Evolutionary conservation across 2,888 invertebrate genomes (phyloP), one percentile per base, ranked within the genome.

Genomic region (Ennomos quercinarius): DNA sequence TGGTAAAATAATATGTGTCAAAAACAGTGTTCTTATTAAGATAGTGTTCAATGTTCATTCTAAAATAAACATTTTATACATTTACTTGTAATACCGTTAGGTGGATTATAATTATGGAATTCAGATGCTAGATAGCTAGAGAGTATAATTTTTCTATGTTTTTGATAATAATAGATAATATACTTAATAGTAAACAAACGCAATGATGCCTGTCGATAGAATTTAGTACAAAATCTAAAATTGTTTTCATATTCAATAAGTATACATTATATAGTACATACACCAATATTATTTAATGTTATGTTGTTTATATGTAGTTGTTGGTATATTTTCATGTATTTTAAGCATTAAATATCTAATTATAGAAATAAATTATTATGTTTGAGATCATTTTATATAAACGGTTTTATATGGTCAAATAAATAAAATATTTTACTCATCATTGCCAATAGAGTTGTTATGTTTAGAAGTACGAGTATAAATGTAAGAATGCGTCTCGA

Each of bases 371-470:
- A 27, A 27, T 27, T 27, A 27, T 27, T 61, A 66, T 62, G 57
- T 66, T 63, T 65, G 61, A 64, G 61, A 60, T 61, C 51, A 63
- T 65, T 66, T 68, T 66, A 60, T 61, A 62, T 60, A 60, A 51
- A 61, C 62, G 35, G 63, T 65, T 61, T n/a, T 66, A 59, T 66
- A 65, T 44, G 54, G 60, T 51, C 57, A 47, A 9, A 45, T 46
- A 55, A 49, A 45, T 40, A 52, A 56, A 52, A 59, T 58, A 58
- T 51, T 63, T 65, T 57, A 62, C 52, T 61, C 54, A 63, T 57
- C 60, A 68, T 65, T 61, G 67, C 65, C 67, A 66, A 66, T 68
- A 68, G 66, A 62, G 60, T 60, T 63, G 58, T 66, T 68, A 68
- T 64, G 66, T 68, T 68, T 64, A 61, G 64, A 50, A 57, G 56